These are phyloP conservation scores for Callitettix versicolor DNA, from an alignment of 1,140 invertebrate genomes.

Conservation along the genomic window DNA sequence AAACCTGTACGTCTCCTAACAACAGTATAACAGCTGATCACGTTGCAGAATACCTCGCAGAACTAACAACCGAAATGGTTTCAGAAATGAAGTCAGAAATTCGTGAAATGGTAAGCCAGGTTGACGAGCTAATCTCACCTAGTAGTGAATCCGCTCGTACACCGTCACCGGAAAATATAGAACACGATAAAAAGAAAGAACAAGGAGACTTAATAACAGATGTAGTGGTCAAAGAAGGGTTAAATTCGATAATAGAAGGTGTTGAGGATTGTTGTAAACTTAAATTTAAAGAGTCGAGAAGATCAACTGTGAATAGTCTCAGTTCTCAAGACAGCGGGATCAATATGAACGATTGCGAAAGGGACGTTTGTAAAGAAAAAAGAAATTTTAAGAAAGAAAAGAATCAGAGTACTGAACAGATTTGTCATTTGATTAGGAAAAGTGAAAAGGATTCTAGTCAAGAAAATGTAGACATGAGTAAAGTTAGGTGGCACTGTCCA, in stretches of 20 bases:
- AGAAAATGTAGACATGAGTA: not conserved
- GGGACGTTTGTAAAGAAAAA: constrained; percentile 22
- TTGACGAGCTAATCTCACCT: constrained; percentile 56
- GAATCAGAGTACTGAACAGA: not conserved
- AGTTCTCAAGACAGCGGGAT: constrained; percentile 68
- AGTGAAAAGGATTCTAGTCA: not conserved
- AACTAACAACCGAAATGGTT: constrained; percentile 63
- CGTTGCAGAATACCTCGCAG: constrained; percentile 62
- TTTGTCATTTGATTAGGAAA: not conserved
- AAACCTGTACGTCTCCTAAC: no score
- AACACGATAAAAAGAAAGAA: no score
- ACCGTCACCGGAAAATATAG: constrained; percentile 15
- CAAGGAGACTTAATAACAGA: constrained; percentile 25
- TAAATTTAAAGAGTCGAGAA: constrained; percentile 5
- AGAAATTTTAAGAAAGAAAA: not conserved
- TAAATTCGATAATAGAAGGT: constrained; percentile 5
- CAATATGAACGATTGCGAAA: constrained; percentile 14
- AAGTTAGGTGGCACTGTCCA: constrained; percentile 56
- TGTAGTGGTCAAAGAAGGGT: constrained; percentile 18
- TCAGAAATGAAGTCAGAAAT: constrained; percentile 68
- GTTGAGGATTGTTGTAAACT: constrained; percentile 3
- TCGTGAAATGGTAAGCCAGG: constrained; percentile 47
- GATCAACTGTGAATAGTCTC: constrained; percentile 14
- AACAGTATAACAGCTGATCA: constrained; percentile 39
- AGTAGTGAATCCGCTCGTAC: constrained; percentile 33